Evolutionary conservation across 2,113 vertebrate species (phyloP).

Genomic region (Daubentonia madagascariensis): DNA sequence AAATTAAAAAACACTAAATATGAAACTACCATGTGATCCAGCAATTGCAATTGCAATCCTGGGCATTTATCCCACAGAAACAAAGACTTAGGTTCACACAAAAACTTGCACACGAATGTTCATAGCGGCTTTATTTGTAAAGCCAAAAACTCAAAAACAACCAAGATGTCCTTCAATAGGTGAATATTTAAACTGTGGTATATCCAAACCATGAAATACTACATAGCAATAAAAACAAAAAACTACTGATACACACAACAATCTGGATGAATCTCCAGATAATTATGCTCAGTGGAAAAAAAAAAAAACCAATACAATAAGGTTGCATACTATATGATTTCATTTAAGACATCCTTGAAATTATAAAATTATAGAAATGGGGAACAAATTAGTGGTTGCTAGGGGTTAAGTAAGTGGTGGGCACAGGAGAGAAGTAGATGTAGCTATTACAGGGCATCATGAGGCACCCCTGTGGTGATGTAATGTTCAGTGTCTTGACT

Average conservation of each 20-base stretch:
- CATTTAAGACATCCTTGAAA: neutral
- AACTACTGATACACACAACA: neutral
- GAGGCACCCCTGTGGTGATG: neutral
- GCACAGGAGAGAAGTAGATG: neutral
- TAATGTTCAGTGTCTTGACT: neutral
- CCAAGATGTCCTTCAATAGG: neutral
- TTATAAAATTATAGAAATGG: neutral
- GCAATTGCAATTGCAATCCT: neutral
- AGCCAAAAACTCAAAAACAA: neutral
- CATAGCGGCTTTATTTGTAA: neutral
- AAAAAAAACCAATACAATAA: neutral
- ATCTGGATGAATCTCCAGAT: neutral
- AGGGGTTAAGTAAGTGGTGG: neutral
- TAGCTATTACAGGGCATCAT: neutral
- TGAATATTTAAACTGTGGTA: neutral
- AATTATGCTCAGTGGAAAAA: neutral
- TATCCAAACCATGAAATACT: neutral
- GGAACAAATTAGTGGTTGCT: neutral
- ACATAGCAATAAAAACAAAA: neutral
- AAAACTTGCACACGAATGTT: neutral
- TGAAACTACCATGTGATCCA: neutral
- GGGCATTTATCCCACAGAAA: neutral
- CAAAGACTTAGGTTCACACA: neutral
- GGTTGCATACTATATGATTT: neutral
- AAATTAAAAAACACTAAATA: no score